Conservation (phyloP, 1,140 invertebrate genomes). For the Brachionus rubens region DNA sequence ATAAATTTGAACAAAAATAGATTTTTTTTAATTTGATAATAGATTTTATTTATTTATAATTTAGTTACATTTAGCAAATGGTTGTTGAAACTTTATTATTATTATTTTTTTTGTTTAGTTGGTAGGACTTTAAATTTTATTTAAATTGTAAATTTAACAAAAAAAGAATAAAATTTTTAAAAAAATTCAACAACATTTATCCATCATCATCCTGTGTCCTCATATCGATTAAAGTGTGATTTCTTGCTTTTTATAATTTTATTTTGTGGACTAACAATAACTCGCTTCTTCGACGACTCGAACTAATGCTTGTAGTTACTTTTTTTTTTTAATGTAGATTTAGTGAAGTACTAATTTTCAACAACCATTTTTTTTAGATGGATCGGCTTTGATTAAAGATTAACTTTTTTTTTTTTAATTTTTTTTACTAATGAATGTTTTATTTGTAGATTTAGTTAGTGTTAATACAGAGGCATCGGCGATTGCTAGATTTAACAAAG, state of each 20-base stretch:
- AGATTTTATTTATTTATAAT: background rate
- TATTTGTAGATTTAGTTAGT: constrained; percentile 31
- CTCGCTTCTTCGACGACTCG: constrained; percentile 11
- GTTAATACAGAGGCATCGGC: constrained; percentile 13
- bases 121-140: no score
- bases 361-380: constrained; percentile 23
- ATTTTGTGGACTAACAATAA: background rate
- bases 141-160: constrained; percentile 12
- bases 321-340: background rate
- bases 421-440: constrained; percentile 27
- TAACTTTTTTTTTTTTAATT: background rate
- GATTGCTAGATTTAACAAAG: constrained; percentile 45
- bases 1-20: constrained; percentile 44
- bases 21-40: background rate
- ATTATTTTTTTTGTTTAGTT: no score
- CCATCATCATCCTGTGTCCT: background rate
- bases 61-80: constrained; percentile 23
- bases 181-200: background rate
- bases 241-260: background rate
- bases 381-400: background rate
- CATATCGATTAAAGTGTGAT: background rate
- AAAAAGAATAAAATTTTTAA: constrained; percentile 21
- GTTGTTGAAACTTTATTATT: no score
- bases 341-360: constrained; percentile 23
- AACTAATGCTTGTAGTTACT: background rate